Evolutionary conservation across 2,888 invertebrate species (phyloP).

Genomic region (Callosobruchus maculatus): DNA sequence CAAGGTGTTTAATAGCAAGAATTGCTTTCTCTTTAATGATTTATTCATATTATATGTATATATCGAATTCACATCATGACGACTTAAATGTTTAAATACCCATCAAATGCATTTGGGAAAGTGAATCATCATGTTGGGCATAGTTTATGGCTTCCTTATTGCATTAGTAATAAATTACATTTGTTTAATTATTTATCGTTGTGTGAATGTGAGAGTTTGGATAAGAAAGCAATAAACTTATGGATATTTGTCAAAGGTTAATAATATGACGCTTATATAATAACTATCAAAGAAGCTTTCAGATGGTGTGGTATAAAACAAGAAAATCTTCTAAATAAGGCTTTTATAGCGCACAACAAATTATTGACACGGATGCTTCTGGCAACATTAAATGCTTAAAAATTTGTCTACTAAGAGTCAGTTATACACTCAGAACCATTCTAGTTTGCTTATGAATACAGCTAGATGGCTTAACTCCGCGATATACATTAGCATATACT

Average conservation of each 20-base stretch:
- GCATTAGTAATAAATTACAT: background rate
- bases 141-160: background rate
- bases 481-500: too few species aligned
- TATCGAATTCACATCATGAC: background rate
- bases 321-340: too few species aligned
- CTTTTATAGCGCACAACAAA: too few species aligned
- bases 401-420: too few species aligned
- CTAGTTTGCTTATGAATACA: too few species aligned
- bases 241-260: background rate
- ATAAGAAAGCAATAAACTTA: background rate
- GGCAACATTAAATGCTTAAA: too few species aligned
- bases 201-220: background rate
- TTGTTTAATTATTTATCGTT: background rate
- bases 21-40: background rate
- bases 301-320: too few species aligned
- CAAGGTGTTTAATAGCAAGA: background rate
- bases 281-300: background rate
- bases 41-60: background rate
- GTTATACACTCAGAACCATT: too few species aligned
- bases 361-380: too few species aligned
- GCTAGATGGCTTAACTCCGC: too few species aligned
- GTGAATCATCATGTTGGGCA: background rate
- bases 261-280: background rate
- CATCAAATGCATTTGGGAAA: background rate
- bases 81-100: background rate